A percentile compares a stretch with the other conserved stretches of the same genome.
These are phyloP conservation scores for Corythoichthys intestinalis DNA, from an alignment of 2,113 vertebrate species.

Conservation along the genomic window DNA sequence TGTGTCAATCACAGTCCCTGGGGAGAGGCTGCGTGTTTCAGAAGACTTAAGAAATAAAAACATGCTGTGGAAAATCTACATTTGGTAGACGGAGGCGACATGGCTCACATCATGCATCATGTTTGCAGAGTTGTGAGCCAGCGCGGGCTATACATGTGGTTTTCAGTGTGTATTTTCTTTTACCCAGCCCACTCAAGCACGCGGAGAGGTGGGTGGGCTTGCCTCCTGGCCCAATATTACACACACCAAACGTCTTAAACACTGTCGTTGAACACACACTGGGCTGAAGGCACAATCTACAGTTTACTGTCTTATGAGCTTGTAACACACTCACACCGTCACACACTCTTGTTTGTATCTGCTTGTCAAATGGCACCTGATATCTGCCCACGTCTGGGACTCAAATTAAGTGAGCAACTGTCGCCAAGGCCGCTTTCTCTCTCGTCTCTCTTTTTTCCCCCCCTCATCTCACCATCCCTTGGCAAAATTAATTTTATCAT, in stretches of 20 bases:
- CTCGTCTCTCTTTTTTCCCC: constrained; percentile 51
- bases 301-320: constrained; percentile 42
- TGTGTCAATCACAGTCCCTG: constrained; percentile 64
- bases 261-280: constrained; percentile 48
- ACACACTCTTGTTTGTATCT: constrained; percentile 54
- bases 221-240: constrained; percentile 44
- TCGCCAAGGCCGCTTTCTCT: constrained; percentile 58
- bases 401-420: constrained; percentile 87
- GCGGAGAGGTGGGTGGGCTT: constrained; percentile 49
- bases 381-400: constrained; percentile 82
- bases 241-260: constrained; percentile 44
- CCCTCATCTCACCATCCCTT: constrained; percentile 63
- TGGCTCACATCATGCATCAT: constrained; percentile 45
- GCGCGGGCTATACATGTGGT: constrained; percentile 55
- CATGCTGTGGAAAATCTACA: constrained; percentile 63
- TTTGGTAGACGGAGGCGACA: constrained; percentile 57
- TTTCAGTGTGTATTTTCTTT: constrained; percentile 38
- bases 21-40: constrained; percentile 55
- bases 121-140: constrained; percentile 53
- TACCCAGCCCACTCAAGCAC: constrained; percentile 25
- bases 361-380: constrained; percentile 70
- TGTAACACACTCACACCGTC: constrained; percentile 26
- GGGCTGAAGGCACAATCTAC: constrained; percentile 35
- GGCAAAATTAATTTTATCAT: constrained; percentile 81
- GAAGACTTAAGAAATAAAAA: constrained; percentile 64